phyloP scores from a whole-genome alignment of 2,113 vertebrate species.

The Calyptommatus sinebrachiatus region DNA sequence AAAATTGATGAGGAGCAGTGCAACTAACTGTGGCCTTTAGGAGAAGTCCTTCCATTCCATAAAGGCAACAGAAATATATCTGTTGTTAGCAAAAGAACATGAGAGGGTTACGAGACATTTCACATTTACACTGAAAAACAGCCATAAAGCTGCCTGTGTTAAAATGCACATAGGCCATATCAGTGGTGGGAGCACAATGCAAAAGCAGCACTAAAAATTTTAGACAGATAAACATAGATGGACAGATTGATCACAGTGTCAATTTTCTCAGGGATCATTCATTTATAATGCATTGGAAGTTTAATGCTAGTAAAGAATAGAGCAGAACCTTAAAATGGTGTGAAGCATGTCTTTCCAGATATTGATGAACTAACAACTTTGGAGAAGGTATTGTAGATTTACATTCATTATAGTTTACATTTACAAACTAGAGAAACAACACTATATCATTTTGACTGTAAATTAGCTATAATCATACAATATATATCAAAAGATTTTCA shows the following conservation, averaged over 20 bases:
- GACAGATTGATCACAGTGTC: too few relatives aligned
- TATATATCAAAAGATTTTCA: not conserved
- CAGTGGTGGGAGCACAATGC: not conserved
- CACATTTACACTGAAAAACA: slow-evolving; percentile 23
- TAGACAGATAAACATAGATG: too few relatives aligned
- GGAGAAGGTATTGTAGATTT: not conserved
- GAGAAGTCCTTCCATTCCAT: not conserved
- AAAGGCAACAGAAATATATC: slow-evolving; percentile 2
- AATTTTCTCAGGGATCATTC: not conserved
- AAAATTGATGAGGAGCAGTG: not conserved
- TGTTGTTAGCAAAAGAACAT: slow-evolving; percentile 4
- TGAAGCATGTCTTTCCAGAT: not conserved
- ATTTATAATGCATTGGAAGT: not conserved
- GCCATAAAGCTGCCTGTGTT: slow-evolving; percentile 2
- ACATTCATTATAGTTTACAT: too few relatives aligned
- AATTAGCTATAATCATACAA: not conserved
- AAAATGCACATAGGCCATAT: not conserved
- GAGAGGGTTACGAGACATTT: not conserved
- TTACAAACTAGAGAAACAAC: not conserved
- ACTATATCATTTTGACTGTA: slow-evolving; percentile 10
- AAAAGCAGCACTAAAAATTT: not conserved
- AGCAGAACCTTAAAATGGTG: not conserved
- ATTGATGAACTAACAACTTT: too few relatives aligned
- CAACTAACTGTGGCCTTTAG: not conserved
- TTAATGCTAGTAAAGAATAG: not conserved